Evolutionary conservation across 2,797 vertebrate species (phyloP).

Genomic region (Bradypus variegatus): DNA sequence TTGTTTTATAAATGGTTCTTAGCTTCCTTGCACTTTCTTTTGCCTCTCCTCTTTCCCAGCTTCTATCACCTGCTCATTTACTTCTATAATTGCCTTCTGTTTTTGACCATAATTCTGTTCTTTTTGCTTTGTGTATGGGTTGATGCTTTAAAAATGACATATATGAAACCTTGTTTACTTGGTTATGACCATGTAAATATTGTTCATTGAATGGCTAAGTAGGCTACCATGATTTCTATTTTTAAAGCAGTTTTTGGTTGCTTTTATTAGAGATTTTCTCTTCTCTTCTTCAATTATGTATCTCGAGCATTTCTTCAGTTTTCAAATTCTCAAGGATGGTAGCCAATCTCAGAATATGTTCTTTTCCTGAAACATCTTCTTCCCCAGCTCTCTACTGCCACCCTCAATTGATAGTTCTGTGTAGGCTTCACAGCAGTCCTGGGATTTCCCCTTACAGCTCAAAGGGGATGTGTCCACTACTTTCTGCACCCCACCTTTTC

Average conservation of each 20-base stretch:
- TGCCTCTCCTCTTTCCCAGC: background rate
- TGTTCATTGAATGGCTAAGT: too few relatives aligned
- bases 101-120: background rate
- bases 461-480: background rate
- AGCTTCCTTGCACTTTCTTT: background rate
- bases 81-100: background rate
- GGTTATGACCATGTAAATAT: too few relatives aligned
- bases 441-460: background rate
- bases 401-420: fast-evolving
- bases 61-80: background rate
- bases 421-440: fast-evolving
- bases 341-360: fast-evolving
- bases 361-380: too few relatives aligned
- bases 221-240: background rate
- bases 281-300: background rate
- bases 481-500: background rate
- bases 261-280: background rate
- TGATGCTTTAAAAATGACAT: background rate
- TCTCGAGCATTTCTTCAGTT: background rate
- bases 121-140: background rate
- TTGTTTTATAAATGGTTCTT: background rate
- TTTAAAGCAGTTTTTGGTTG: background rate
- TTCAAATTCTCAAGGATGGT: background rate
- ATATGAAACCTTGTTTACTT: background rate
- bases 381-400: background rate